Conservation (phyloP, 1,140 invertebrate genomes). For the Cataglyphis hispanica region DNA sequence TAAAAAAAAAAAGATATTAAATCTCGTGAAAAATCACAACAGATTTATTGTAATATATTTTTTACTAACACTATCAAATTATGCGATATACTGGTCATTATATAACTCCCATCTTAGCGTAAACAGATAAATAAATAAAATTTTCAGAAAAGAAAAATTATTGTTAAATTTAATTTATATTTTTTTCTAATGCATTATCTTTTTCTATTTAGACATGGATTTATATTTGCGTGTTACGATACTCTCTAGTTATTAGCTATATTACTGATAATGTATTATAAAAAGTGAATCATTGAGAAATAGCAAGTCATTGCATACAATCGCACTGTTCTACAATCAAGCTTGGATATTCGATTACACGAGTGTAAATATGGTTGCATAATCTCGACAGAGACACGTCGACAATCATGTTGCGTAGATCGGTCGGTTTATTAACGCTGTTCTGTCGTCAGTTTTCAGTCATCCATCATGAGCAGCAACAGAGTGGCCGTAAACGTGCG, state of each 20-base stretch:
- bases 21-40: too few relatives aligned
- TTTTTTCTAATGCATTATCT: too few relatives aligned
- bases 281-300: too few relatives aligned
- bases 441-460: neutral
- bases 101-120: too few relatives aligned
- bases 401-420: neutral
- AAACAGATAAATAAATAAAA: too few relatives aligned
- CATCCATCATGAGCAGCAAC: constrained; percentile 1
- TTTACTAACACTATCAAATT: too few relatives aligned
- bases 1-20: neutral
- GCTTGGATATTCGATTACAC: neutral
- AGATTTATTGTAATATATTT: too few relatives aligned
- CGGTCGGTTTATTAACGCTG: neutral
- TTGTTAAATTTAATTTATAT: too few relatives aligned
- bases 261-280: neutral
- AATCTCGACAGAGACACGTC: neutral
- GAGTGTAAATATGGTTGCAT: neutral
- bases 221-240: too few relatives aligned
- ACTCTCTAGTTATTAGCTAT: neutral
- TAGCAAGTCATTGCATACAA: neutral
- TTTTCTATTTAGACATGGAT: too few relatives aligned
- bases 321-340: neutral
- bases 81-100: too few relatives aligned
- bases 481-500: constrained; percentile 36
- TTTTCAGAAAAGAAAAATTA: too few relatives aligned